phyloP scores from a whole-genome alignment of 37 sponge, comb jelly and placozoan species.

The Cliona cf. orientalis region DNA sequence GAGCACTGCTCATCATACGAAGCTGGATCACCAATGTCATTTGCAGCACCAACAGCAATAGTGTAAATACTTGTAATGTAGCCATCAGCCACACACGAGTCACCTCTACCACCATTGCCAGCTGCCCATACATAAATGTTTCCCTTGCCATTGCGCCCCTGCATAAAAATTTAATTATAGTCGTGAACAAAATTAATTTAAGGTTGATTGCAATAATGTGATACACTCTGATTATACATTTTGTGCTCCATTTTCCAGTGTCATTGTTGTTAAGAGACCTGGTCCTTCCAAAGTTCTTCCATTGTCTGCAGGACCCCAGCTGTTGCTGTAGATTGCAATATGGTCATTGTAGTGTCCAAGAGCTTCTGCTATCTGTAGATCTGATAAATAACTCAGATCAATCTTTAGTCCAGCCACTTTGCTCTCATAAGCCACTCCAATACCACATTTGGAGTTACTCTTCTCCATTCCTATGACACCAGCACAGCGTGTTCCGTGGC shows the following conservation, averaged over 20 bases:
- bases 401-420: constrained; percentile 93
- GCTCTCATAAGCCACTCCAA: constrained; percentile 88
- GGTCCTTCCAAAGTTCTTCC: constrained; percentile 90
- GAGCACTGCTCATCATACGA: constrained; percentile 92
- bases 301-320: constrained; percentile 95
- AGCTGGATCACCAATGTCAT: constrained; percentile 69
- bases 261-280: constrained; percentile 50
- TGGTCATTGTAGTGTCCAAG: constrained; percentile 60
- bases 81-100: constrained; percentile 94
- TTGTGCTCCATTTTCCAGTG: constrained; percentile 66
- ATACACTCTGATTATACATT: too few species aligned
- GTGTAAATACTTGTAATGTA: constrained; percentile 90
- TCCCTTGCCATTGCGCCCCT: constrained; percentile 88
- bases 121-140: constrained; percentile 91
- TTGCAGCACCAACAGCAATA: constrained; percentile 82
- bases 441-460: constrained; percentile 81
- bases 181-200: too few species aligned
- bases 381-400: constrained; percentile 81
- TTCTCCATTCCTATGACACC: constrained; percentile 87
- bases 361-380: constrained; percentile 73
- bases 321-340: constrained; percentile 90
- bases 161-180: not conserved
- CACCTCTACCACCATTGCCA: constrained; percentile 93
- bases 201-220: too few species aligned
- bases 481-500: constrained; percentile 91